Evolutionary conservation across 2,113 vertebrate genomes (phyloP), one percentile per base, ranked within the genome.

Genomic region (Eubucco bourcierii): DNA sequence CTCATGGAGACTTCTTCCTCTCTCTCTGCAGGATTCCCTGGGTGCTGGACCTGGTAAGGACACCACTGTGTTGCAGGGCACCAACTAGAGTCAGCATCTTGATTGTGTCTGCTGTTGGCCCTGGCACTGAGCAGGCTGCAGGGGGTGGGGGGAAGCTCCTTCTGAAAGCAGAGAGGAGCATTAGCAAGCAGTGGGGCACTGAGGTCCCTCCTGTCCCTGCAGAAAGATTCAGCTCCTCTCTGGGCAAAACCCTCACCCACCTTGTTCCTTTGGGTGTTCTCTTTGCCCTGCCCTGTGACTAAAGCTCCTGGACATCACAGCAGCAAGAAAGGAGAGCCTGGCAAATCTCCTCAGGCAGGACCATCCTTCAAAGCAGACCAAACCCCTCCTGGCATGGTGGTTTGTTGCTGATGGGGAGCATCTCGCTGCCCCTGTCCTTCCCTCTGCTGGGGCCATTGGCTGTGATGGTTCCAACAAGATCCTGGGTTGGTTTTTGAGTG

Each of bases 11-110:
- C 10, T 3, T 82, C 79, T 75, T 65, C 80, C 79, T 92, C 71
- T 96, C 61, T 82, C 61, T 93, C 74, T 84, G 44, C 96, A 98
- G 98, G 98, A 98, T 2, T 72, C 87, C 0, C 60, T 97, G 15
- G 84, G 96, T 80, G 95, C 94, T 4, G 97, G 97, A 91, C 96
- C 97, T 5, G 98, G 98, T 98, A 96, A 97, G 98, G 79, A 12
- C 82, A 34, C 34, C 16, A 29, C 10, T 46, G 53, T 25, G 7
- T 53, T 56, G 12, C 70, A 71, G 72, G 63, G 61, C 81, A 61
- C 44, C 80, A 61, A 46, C 14, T 13, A 46, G 60, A 34, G 67
- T 16, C 1, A 4, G 8, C 2, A 0, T 31, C 64, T 77, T 3
- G 29, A 1, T 20, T 4, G 56, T 76, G 79, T 52, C 63, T 74